These are phyloP conservation scores for Nothura maculosa DNA, from an alignment of 2,797 vertebrate genomes.

Conservation along the genomic window DNA sequence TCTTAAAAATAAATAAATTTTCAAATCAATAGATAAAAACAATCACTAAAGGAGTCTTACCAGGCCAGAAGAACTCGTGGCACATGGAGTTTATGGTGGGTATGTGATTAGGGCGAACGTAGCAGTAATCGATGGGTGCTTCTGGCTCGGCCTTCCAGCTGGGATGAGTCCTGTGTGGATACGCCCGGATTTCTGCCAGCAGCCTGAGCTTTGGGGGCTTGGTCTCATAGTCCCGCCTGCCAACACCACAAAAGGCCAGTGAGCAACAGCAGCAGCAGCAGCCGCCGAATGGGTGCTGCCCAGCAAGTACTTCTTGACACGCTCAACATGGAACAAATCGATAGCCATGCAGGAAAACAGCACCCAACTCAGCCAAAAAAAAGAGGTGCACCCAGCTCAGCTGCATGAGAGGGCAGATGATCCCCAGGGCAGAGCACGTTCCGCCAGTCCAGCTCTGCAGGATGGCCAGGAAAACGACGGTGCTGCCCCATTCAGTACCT, in stretches of 20 bases:
- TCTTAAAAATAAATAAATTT: neutral
- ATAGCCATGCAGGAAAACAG: neutral
- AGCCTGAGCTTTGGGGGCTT: constrained; percentile 90
- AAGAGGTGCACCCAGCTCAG: no score
- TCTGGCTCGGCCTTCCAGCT: constrained; percentile 87
- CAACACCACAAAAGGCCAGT: constrained; percentile 47
- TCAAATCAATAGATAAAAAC: neutral
- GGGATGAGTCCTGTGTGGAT: constrained; percentile 83
- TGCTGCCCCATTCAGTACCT: neutral
- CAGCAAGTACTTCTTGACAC: constrained; percentile 1
- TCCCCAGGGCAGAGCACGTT: rapidly evolving
- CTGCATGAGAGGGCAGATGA: neutral
- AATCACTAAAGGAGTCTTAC: constrained; percentile 77
- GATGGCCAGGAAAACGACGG: neutral
- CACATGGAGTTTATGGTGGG: constrained; percentile 97
- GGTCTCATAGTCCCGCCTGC: constrained; percentile 93
- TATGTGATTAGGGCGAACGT: constrained; percentile 95
- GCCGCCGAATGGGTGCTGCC: neutral
- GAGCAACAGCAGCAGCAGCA: constrained; percentile 7
- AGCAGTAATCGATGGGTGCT: constrained; percentile 95
- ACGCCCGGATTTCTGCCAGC: constrained; percentile 89
- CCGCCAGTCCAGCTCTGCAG: neutral
- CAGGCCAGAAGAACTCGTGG: constrained; percentile 97
- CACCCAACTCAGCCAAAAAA: constrained; percentile 5
- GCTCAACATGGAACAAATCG: neutral